Base-by-base conservation (phyloP, 2,113 vertebrate species). In the Seriola aureovittata region DNA sequence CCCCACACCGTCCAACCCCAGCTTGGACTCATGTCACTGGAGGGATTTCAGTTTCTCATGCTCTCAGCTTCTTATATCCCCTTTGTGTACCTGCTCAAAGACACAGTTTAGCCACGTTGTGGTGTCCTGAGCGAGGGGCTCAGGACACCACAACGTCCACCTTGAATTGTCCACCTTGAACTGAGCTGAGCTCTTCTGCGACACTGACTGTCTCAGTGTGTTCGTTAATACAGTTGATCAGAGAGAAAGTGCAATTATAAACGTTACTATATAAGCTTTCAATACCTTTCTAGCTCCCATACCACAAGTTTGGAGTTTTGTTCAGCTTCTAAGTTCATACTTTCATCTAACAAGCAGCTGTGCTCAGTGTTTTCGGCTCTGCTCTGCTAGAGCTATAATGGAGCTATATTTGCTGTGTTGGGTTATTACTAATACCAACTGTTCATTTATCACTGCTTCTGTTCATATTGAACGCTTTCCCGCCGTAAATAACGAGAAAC, bases 1-100 rank as follows among this genome's bases (percentile, higher is more conserved):
- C 57, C 57, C 50, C 21, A 42, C 40, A 54, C 68, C 34, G 32
- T 29, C 75, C 34, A 70, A 50, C 40, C 58, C 21, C 29, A 4
- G n/a, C 32, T n/a, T 58, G 25, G 21, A 70, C 68, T 60, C 59
- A 5, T 23, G 62, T 38, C 55, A 36, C 60, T 66, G 13, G 10
- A 44, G 63, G 63, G 69, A 66, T 66, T 79, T 72, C 34, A 71
- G 3, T 65, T 75, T 78, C 44, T 70, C 73, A 44, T 64, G 34
- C 57, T 68, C 52, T 78, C 50, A 7, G 4, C 70, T 71, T 75
- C 17, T 12, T 8, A 10, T 44, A 23, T 12, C 1, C 7, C 21
- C 8, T 29, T 17, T 4, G 5, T 29, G 46, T 8, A 52, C 8
- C 5, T 23, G 5, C 12, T 71, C 36, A 19, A 4, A 48, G 60